A percentile compares a stretch with the other conserved stretches of the same genome.
Conservation (phyloP, 2,113 vertebrate species). For the Uropsilus gracilis region DNA sequence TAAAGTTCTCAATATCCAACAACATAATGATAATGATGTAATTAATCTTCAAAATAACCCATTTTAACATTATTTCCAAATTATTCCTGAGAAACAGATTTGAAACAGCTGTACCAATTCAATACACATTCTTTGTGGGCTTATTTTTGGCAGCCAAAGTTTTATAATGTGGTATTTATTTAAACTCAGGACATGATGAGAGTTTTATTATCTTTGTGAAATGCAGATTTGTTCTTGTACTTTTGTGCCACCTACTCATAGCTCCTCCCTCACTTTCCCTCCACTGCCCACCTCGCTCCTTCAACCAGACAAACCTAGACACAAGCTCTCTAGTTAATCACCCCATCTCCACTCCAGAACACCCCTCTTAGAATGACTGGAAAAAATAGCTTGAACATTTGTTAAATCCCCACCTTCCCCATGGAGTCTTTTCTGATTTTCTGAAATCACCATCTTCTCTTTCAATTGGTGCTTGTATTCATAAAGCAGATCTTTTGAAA, state of each 20-base stretch:
- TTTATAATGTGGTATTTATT: slow-evolving; percentile 80
- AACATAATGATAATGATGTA: slow-evolving; percentile 72
- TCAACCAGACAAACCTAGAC: slow-evolving; percentile 65
- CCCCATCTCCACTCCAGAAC: slow-evolving; percentile 1
- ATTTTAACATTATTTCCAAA: slow-evolving; percentile 79
- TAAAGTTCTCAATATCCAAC: slow-evolving; percentile 70
- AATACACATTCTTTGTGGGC: slow-evolving; percentile 79
- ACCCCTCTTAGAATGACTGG: slow-evolving; percentile 17
- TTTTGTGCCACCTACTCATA: slow-evolving; percentile 75
- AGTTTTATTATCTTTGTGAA: slow-evolving; percentile 78
- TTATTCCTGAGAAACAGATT: slow-evolving; percentile 76
- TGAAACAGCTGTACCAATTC: slow-evolving; percentile 77
- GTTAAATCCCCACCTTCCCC: not conserved
- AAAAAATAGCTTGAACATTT: slow-evolving; percentile 28
- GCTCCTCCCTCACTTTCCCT: slow-evolving; percentile 74
- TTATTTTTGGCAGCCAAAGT: slow-evolving; percentile 77
- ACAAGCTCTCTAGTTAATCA: slow-evolving; percentile 20
- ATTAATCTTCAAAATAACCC: slow-evolving; percentile 77
- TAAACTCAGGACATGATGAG: slow-evolving; percentile 77
- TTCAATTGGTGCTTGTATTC: slow-evolving; percentile 22
- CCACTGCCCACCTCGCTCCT: slow-evolving; percentile 55
- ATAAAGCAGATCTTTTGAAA: slow-evolving; percentile 34
- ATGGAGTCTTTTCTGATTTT: not conserved
- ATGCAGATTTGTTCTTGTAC: slow-evolving; percentile 81
- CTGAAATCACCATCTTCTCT: slow-evolving; percentile 48